Percentiles rank a stretch among this genome's conserved stretches.
Conservation (phyloP, 2,888 invertebrate species). For the Caenorhabditis sinica region DNA sequence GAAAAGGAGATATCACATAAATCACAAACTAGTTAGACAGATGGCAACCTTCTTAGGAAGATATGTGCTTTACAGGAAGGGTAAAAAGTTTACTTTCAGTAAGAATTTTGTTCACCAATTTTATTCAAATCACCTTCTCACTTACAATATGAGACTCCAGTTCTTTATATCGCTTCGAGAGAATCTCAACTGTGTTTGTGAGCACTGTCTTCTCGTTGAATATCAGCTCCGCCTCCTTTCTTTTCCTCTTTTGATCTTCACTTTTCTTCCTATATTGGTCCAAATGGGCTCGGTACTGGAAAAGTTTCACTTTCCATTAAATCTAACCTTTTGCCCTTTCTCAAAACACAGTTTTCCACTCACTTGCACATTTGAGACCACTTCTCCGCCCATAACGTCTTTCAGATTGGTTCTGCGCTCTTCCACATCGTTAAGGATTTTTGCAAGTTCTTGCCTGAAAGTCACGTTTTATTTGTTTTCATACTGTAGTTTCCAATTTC, state of each 20-base stretch:
- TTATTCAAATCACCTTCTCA: neutral
- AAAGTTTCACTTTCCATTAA: neutral
- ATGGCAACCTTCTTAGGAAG: too few species aligned
- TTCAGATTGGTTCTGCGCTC: constrained; percentile 52
- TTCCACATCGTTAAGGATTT: constrained; percentile 55
- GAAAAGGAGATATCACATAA: neutral
- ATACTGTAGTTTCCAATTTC: constrained; percentile 56
- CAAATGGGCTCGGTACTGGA: constrained; percentile 90
- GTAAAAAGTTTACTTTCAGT: neutral
- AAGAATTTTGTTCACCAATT: neutral
- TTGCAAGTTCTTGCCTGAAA: constrained; percentile 63
- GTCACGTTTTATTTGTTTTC: constrained; percentile 32
- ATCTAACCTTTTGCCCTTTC: neutral
- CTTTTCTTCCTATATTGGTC: constrained; percentile 90
- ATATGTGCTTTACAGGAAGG: too few species aligned
- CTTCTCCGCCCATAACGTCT: constrained; percentile 61
- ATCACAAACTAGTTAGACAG: too few species aligned
- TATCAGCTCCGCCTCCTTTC: constrained; percentile 88
- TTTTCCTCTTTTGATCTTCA: constrained; percentile 90
- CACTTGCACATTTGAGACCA: constrained; percentile 65
- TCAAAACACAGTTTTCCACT: constrained; percentile 12
- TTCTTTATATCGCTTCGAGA: constrained; percentile 86
- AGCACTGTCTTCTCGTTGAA: constrained; percentile 90
- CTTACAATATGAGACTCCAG: constrained; percentile 86
- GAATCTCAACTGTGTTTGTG: constrained; percentile 89